Conservation (phyloP, 2,888 invertebrate genomes). For the Carabus problematicus region DNA sequence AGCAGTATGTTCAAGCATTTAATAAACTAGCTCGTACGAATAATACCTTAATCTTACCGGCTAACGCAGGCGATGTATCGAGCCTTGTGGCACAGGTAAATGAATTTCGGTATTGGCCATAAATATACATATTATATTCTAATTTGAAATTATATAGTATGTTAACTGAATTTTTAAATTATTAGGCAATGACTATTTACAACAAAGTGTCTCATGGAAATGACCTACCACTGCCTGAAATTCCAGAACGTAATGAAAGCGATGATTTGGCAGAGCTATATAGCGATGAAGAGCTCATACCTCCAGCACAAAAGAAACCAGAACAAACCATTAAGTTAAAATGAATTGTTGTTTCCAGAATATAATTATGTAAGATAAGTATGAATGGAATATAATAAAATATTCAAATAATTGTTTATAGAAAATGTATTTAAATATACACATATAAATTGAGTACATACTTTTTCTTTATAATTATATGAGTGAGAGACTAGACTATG, state of each 20-base stretch:
- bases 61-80: conserved; percentile 84
- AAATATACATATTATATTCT: not conserved
- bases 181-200: conserved; percentile 70
- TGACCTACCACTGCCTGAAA: conserved; percentile 6
- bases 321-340: conserved; percentile 8
- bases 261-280: conserved; percentile 56
- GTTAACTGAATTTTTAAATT: conserved; percentile 45
- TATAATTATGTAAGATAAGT: conserved; percentile 17
- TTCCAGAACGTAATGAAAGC: conserved; percentile 41
- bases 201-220: conserved; percentile 58
- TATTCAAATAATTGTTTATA: conserved; percentile 30
- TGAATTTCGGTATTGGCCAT: conserved; percentile 8
- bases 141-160: conserved; percentile 6
- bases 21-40: conserved; percentile 89
- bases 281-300: conserved; percentile 55
- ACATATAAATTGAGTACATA: conserved; percentile 29
- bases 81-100: conserved; percentile 80
- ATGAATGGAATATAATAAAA: conserved; percentile 27
- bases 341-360: not conserved
- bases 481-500: conserved; percentile 5
- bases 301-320: not conserved
- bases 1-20: conserved; percentile 95
- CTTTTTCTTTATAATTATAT: conserved; percentile 13
- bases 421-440: conserved; percentile 42
- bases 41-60: conserved; percentile 94